phyloP scores from a whole-genome alignment of 1,140 invertebrate species.

The Neodiprion virginianus region DNA sequence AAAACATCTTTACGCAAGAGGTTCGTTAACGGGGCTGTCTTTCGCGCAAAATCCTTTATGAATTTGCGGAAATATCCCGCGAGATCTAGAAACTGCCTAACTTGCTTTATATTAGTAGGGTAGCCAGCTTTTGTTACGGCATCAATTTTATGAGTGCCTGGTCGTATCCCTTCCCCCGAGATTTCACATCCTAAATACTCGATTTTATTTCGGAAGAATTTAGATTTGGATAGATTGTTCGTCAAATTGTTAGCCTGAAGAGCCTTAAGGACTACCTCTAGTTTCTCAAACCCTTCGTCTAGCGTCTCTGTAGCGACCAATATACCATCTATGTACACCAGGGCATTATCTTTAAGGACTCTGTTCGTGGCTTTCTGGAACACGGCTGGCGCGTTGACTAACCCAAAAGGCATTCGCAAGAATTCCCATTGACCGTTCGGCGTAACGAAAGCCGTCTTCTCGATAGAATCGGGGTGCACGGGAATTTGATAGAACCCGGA shows the following conservation, averaged over 20 bases:
- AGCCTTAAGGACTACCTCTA: constrained; percentile 30
- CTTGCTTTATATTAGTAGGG: constrained; percentile 30
- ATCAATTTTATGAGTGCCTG: constrained; percentile 33
- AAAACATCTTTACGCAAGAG: constrained; percentile 33
- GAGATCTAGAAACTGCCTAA: constrained; percentile 44
- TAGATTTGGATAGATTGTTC: constrained; percentile 31
- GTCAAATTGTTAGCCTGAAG: constrained; percentile 23
- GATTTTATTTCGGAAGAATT: constrained; percentile 28
- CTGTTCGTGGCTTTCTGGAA: constrained; percentile 46
- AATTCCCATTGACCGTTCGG: constrained; percentile 43
- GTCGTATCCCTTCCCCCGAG: constrained; percentile 34
- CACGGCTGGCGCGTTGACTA: constrained; percentile 49
- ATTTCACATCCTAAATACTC: constrained; percentile 41
- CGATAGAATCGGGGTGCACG: constrained; percentile 14
- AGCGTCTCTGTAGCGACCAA: constrained; percentile 23
- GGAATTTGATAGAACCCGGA: constrained; percentile 22
- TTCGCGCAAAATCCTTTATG: constrained; percentile 37
- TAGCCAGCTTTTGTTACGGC: constrained; percentile 25
- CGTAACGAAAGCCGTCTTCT: constrained; percentile 33
- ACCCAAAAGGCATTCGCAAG: constrained; percentile 57
- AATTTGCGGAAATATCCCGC: constrained; percentile 50
- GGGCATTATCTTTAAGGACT: constrained; percentile 17
- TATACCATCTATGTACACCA: constrained; percentile 31
- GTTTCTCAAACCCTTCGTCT: constrained; percentile 28
- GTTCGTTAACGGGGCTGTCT: constrained; percentile 36